Percentiles rank a stretch among this genome's conserved stretches.
These are phyloP conservation scores for Craniophora ligustri DNA, from an alignment of 2,888 invertebrate species.

Conservation along the genomic window DNA sequence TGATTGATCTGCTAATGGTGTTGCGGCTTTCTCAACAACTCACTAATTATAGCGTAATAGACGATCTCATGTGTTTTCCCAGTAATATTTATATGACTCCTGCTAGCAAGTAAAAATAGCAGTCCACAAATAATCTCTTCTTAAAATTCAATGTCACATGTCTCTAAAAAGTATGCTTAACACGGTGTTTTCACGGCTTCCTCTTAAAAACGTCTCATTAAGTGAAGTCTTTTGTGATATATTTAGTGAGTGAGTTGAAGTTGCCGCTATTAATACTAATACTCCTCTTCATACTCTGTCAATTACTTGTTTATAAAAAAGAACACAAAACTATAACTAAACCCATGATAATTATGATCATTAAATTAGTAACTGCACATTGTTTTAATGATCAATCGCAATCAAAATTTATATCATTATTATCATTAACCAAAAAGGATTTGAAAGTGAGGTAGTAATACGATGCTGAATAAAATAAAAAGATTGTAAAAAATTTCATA, in stretches of 20 bases:
- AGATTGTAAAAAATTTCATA: slow-evolving; percentile 34
- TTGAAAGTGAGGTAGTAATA: slow-evolving; percentile 36
- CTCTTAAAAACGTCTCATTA: too few relatives aligned
- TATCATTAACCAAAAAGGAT: slow-evolving; percentile 10
- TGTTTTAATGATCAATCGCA: background rate
- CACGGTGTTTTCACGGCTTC: too few relatives aligned
- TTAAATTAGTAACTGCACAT: background rate
- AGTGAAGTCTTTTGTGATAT: too few relatives aligned
- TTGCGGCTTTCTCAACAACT: background rate
- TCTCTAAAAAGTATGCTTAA: too few relatives aligned
- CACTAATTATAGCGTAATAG: background rate
- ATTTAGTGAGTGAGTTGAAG: too few relatives aligned
- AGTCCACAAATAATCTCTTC: too few relatives aligned
- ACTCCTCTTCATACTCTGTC: slow-evolving; percentile 24
- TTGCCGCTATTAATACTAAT: too few relatives aligned
- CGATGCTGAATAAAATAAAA: slow-evolving; percentile 31
- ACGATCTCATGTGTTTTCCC: background rate
- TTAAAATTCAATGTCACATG: too few relatives aligned
- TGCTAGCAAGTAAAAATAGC: too few relatives aligned
- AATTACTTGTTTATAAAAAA: slow-evolving; percentile 22
- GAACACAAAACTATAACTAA: background rate
- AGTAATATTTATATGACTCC: too few relatives aligned
- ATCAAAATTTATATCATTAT: background rate
- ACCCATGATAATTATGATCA: background rate
- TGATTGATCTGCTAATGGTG: background rate